Base-by-base conservation (phyloP, 2,888 invertebrate genomes). In the Dicyrtoma fusca region DNA sequence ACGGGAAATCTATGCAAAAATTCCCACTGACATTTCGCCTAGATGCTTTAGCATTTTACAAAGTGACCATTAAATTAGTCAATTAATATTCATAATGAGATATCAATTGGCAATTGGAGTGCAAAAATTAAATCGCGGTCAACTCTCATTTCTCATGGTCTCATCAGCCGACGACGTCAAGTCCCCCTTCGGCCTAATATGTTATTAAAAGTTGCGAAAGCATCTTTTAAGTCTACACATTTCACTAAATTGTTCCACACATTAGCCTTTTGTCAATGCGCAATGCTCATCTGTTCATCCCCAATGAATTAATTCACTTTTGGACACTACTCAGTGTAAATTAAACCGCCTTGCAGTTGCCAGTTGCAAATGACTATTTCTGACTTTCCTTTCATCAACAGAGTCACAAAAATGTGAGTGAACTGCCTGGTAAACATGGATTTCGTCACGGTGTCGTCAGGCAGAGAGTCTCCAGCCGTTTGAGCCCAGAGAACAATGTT, bases 11-110 rank as follows among this genome's bases (percentile, higher is more conserved):
- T 53, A 17, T 53, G 21, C n/a, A 17, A 23, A 53, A 2, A 10
- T 53, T 26, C 25, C 25, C 57, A 57, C 57, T 57, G 25, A 57
- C 26, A 57, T 23, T 57, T 26, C 25, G 26, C 57, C 57, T 57
- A 57, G 57, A 57, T 57, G 26, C 26, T 57, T 57, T 57, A n/a
- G n/a, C 57, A 11, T n/a, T 57, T 42, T 61, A 17, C 17, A 26
- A 59, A 59, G 42, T 21, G 14, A 26, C 34, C n/a, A 49, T 49
- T 49, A 61, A 61, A 61, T 61, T 14, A 61, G 19, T 34, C 61
- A 61, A 61, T 61, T 61, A 61, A 61, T 42, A 61, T 61, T 34
- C 44, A 61, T 61, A 61, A 61, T 42, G 61, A 61, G 42, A 42
- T 61, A 61, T 61, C 42, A 42, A 61, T 42, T 61, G n/a, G 61